phyloP scores from a whole-genome alignment of 1,140 invertebrate genomes.

The Spodoptera frugiperda region DNA sequence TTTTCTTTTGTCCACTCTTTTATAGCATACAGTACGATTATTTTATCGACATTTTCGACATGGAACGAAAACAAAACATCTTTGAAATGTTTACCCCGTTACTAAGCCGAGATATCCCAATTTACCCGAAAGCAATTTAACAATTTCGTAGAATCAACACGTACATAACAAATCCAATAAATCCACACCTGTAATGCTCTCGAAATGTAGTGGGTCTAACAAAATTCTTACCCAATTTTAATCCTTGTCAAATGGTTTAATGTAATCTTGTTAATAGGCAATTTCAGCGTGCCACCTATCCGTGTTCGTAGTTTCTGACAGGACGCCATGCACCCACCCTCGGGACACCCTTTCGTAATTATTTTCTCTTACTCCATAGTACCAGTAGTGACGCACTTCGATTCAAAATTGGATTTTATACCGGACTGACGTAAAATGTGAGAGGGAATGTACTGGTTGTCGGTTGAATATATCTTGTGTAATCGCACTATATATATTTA shows the following conservation, averaged over 20 bases:
- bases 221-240: slow-evolving; percentile 49
- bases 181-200: slow-evolving; percentile 4
- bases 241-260: slow-evolving; percentile 45
- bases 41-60: background rate
- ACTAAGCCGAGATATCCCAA: background rate
- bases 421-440: slow-evolving; percentile 22
- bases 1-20: background rate
- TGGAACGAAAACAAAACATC: no score
- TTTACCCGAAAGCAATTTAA: background rate
- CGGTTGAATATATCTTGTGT: background rate
- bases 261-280: slow-evolving; percentile 54
- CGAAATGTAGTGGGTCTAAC: slow-evolving; percentile 5
- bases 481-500: background rate
- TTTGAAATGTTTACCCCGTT: no score
- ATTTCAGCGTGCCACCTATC: slow-evolving; percentile 52
- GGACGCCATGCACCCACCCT: slow-evolving; percentile 44
- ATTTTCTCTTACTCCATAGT: slow-evolving; percentile 49
- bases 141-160: slow-evolving; percentile 8
- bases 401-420: slow-evolving; percentile 44
- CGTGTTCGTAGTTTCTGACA: slow-evolving; percentile 46
- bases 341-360: slow-evolving; percentile 47
- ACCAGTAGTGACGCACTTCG: slow-evolving; percentile 30
- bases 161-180: slow-evolving; percentile 28
- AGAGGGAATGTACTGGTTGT: background rate
- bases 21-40: no score